These are phyloP conservation scores for Drosophila guanche DNA, from an alignment of 1,140 invertebrate species.

Conservation along the genomic window DNA sequence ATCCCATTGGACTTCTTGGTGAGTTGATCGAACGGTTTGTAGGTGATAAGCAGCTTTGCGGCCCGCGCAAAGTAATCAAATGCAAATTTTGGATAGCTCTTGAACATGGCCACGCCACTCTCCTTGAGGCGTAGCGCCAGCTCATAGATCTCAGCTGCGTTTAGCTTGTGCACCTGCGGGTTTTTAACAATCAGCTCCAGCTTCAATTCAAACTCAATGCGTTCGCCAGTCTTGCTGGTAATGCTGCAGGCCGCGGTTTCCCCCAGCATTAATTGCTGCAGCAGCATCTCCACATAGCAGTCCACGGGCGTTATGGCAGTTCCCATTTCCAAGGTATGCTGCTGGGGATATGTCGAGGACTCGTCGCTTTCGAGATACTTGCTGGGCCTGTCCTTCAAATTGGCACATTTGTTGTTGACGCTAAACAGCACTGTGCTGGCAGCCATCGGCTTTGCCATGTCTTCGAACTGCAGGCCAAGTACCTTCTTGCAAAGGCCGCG, in stretches of 20 bases:
- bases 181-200: constrained; percentile 58
- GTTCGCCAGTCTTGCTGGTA: constrained; percentile 51
- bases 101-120: constrained; percentile 79
- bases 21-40: constrained; percentile 71
- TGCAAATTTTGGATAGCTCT: constrained; percentile 75
- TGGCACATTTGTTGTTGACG: constrained; percentile 45
- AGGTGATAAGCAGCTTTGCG: constrained; percentile 77
- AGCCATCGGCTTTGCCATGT: constrained; percentile 58
- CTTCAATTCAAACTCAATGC: constrained; percentile 55
- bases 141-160: constrained; percentile 55
- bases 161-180: constrained; percentile 59
- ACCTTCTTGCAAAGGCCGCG: constrained; percentile 72
- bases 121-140: constrained; percentile 68
- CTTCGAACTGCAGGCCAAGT: constrained; percentile 43
- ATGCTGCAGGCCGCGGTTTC: constrained; percentile 73
- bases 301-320: constrained; percentile 69
- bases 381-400: constrained; percentile 49
- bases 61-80: constrained; percentile 77
- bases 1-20: constrained; percentile 57
- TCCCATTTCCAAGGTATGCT: constrained; percentile 65
- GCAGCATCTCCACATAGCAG: constrained; percentile 71
- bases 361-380: constrained; percentile 44
- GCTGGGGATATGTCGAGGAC: constrained; percentile 3
- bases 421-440: constrained; percentile 57
- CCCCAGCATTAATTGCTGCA: constrained; percentile 74